phyloP scores from a whole-genome alignment of 2,888 invertebrate genomes.

The Holacanthella duospinosa region DNA sequence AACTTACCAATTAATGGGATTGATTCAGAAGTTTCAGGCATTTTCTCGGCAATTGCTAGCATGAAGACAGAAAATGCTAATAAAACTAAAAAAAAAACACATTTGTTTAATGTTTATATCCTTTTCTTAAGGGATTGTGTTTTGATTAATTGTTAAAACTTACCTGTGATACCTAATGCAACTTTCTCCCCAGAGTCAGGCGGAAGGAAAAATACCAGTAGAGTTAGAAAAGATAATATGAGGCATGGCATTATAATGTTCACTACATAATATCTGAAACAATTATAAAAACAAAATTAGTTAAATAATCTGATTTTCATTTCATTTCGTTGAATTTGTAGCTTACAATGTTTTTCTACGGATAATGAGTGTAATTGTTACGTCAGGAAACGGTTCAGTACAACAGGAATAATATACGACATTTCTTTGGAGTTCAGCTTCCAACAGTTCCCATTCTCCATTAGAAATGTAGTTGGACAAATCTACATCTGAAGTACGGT shows the following conservation, averaged over 20 bases:
- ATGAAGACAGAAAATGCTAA: slow-evolving; percentile 51
- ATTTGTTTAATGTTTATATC: background rate
- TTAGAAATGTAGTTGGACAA: slow-evolving; percentile 48
- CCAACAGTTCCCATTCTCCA: slow-evolving; percentile 50
- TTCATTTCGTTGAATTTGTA: background rate
- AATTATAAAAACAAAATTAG: background rate
- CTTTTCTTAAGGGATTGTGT: background rate
- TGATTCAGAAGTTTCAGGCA: slow-evolving; percentile 50
- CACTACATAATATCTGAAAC: slow-evolving; percentile 42
- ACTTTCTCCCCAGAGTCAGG: slow-evolving; percentile 49
- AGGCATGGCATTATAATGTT: slow-evolving; percentile 51
- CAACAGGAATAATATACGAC: slow-evolving; percentile 43
- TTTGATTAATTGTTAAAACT: too few species aligned
- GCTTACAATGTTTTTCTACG: slow-evolving; percentile 44
- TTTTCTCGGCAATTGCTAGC: slow-evolving; percentile 49
- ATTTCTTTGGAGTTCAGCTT: slow-evolving; percentile 44
- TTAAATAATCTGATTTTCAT: background rate
- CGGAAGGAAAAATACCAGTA: slow-evolving; percentile 48
- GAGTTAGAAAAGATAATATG: slow-evolving; percentile 48
- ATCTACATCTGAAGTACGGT: slow-evolving; percentile 44
- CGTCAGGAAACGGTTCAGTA: slow-evolving; percentile 46
- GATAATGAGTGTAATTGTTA: slow-evolving; percentile 47
- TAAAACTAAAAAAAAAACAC: too few species aligned
- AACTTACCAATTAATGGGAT: slow-evolving; percentile 48
- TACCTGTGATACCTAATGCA: slow-evolving; percentile 48